phyloP scores from a whole-genome alignment of 2,888 invertebrate genomes.

The Prostheceraeus crozeri region DNA sequence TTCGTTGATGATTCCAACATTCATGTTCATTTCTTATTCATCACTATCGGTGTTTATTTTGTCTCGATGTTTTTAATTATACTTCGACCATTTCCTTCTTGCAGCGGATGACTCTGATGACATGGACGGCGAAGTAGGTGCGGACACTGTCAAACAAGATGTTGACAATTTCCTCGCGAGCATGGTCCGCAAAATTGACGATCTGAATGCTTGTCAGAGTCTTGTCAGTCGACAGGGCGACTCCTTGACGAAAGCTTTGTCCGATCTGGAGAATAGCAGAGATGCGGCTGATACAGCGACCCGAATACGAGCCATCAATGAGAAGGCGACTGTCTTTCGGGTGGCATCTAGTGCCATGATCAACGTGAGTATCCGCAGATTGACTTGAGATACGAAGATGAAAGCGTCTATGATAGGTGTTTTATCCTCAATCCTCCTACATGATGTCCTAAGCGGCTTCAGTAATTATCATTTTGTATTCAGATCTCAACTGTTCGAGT shows the following conservation, averaged over 20 bases:
- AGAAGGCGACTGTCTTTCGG: constrained; percentile 82
- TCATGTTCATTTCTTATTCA: too few relatives aligned
- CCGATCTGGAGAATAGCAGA: constrained; percentile 28
- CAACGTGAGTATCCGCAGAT: constrained; percentile 64
- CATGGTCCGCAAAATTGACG: constrained; percentile 26
- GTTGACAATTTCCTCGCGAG: constrained; percentile 3
- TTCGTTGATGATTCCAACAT: too few relatives aligned
- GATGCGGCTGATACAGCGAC: constrained; percentile 6
- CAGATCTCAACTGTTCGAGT: too few relatives aligned
- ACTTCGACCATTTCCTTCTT: too few relatives aligned
- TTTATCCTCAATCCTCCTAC: too few relatives aligned
- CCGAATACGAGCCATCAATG: constrained; percentile 69
- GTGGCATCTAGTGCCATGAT: constrained; percentile 94
- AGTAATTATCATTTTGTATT: too few relatives aligned
- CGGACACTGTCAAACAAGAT: constrained; percentile 12
- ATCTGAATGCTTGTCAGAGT: constrained; percentile 26
- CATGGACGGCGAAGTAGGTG: not conserved
- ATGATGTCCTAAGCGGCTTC: too few relatives aligned
- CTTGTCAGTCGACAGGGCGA: constrained; percentile 30
- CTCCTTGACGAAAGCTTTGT: constrained; percentile 18
- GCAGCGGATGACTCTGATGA: constrained; percentile 12
- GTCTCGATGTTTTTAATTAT: too few relatives aligned
- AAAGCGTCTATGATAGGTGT: too few relatives aligned
- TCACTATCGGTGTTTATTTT: too few relatives aligned
- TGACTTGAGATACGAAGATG: too few relatives aligned